A percentile compares a stretch with the other conserved stretches of the same genome.
Evolutionary conservation across 1,140 invertebrate genomes (phyloP).

Genomic region (Vanessa atalanta): DNA sequence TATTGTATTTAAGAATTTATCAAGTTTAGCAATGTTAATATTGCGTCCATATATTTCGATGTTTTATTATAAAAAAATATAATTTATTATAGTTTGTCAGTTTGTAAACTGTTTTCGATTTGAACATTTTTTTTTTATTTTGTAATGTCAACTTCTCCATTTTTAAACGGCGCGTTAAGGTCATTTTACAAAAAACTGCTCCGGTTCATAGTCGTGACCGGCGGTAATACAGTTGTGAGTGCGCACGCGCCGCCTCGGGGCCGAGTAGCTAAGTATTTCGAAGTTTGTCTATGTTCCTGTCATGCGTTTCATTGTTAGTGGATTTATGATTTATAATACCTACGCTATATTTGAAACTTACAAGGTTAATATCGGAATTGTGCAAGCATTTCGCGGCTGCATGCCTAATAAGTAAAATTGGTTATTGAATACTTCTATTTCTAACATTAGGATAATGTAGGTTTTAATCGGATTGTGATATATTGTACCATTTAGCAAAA

Average conservation of each 20-base stretch:
- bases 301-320: conserved; percentile 68
- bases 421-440: conserved; percentile 11
- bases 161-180: conserved; percentile 44
- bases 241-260: conserved; percentile 71
- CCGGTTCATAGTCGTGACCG: conserved; percentile 66
- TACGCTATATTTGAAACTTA: conserved; percentile 47
- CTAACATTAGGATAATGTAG: background rate
- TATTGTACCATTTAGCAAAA: background rate
- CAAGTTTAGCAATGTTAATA: conserved; percentile 13
- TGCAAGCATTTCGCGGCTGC: conserved; percentile 42
- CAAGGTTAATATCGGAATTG: conserved; percentile 60
- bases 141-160: conserved; percentile 27
- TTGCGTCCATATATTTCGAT: conserved; percentile 11
- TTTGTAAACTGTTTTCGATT: background rate
- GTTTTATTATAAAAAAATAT: conserved; percentile 1
- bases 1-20: conserved; percentile 34
- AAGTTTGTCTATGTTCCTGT: conserved; percentile 62
- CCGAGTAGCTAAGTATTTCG: conserved; percentile 62
- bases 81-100: background rate
- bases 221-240: conserved; percentile 49
- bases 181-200: conserved; percentile 62
- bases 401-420: conserved; percentile 23
- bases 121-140: background rate
- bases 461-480: background rate
- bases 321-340: conserved; percentile 70